Base-by-base conservation (phyloP, 2,797 vertebrate genomes). In the Dromococcyx pavoninus region DNA sequence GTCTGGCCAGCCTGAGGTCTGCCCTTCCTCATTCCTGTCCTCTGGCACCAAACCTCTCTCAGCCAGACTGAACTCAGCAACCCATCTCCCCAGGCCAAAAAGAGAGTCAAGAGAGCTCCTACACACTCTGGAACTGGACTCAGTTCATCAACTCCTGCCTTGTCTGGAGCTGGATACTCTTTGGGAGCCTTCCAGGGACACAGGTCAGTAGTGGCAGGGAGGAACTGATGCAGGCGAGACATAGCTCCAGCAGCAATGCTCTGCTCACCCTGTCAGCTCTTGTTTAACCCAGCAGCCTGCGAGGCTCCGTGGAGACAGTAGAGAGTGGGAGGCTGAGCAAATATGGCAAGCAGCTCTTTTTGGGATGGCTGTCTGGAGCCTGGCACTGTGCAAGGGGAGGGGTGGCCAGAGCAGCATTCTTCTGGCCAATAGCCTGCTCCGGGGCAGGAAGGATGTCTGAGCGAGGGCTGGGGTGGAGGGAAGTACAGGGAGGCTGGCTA, bases 111-210 rank as follows among this genome's bases (percentile, higher is more conserved):
- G 60, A 33, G 71, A 70, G 32, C 43, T 66, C 54, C 27, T 33
- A 19, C 25, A 5, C 0, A 4, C 23, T 25, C 51, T 0, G 1
- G 37, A 61, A 10, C 46, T 23, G n/a, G n/a, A 25, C 30, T 62
- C 37, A 6, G 18, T n/a, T 19, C 62, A n/a, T n/a, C 54, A 54
- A 2, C 8, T 37, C 28, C 43, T 37, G 22, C 77, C 65, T 57
- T 25, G 21, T 9, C 39, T 17, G 28, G 25, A 54, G 53, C 32
- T 73, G 69, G 80, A 39, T 17, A 5, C 32, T 30, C 23, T 17
- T 50, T 30, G 73, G 19, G 69, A 70, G 25, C 9, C 61, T 44
- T 33, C 76, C 67, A 44, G 72, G 51, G 21, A 81, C 39, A 15
- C 43, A 21, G 16, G 15, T 35, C 35, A 11, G 61, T 5, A 13